Conservation (phyloP, 2,113 vertebrate species). For the Rhea americana region DNA sequence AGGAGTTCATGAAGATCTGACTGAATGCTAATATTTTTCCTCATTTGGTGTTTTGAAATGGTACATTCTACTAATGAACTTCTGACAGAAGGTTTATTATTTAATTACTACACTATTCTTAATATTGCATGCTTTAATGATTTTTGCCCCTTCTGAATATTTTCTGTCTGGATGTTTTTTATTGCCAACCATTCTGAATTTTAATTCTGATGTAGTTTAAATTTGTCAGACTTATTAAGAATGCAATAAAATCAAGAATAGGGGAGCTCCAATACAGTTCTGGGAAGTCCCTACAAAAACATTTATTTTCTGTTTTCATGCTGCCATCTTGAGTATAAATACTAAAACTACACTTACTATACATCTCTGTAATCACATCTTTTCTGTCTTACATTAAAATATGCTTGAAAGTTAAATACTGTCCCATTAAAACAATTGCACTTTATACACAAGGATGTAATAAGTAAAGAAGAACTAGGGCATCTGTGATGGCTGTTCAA, state of each 20-base stretch:
- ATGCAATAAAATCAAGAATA: background rate
- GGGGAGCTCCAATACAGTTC: accelerated
- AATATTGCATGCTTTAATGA: background rate
- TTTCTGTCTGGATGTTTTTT: background rate
- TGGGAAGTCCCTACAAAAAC: background rate
- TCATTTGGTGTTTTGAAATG: background rate
- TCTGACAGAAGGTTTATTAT: background rate
- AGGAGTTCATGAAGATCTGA: background rate
- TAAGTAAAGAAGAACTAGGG: background rate
- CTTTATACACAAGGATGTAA: background rate
- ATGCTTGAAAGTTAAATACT: background rate
- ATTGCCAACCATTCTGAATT: background rate
- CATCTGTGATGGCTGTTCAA: background rate
- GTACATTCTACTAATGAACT: background rate
- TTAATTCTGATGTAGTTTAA: background rate
- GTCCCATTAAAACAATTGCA: background rate
- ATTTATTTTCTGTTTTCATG: conserved; percentile 35
- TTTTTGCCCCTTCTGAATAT: background rate
- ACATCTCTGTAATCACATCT: background rate
- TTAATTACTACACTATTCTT: background rate
- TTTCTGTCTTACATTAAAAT: background rate
- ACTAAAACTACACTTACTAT: background rate
- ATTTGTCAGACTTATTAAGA: background rate
- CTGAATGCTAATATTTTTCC: background rate
- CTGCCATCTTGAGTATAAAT: conserved; percentile 57